Conservation (phyloP, 1,140 invertebrate genomes). For the Pseudachorutes palmiensis region DNA sequence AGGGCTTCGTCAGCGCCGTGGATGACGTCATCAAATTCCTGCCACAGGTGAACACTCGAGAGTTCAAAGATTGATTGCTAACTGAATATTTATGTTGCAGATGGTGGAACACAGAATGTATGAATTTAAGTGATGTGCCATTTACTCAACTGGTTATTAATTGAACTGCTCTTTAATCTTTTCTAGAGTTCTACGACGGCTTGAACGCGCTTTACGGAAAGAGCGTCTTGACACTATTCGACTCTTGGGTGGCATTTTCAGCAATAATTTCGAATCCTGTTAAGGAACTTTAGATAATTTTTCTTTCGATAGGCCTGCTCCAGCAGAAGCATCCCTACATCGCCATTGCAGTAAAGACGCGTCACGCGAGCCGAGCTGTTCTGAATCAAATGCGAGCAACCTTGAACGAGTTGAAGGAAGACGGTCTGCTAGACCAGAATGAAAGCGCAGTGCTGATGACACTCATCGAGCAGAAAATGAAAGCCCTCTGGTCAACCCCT, state of each 20-base stretch:
- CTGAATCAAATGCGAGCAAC: conserved; percentile 45
- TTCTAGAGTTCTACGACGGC: conserved; percentile 7
- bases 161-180: not conserved
- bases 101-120: not conserved
- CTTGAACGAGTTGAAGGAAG: conserved; percentile 29
- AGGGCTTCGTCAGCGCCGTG: conserved; percentile 50
- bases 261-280: not conserved
- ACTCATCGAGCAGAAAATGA: conserved; percentile 31
- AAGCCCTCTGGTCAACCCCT: conserved; percentile 26
- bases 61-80: conserved; percentile 42
- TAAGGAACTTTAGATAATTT: not conserved
- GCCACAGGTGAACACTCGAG: conserved; percentile 50
- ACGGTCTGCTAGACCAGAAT: conserved; percentile 17
- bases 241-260: conserved; percentile 11
- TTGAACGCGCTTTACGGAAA: conserved; percentile 9
- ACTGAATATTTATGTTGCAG: conserved; percentile 41
- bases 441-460: conserved; percentile 15
- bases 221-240: conserved; percentile 14
- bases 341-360: conserved; percentile 46
- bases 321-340: conserved; percentile 42
- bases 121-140: not conserved
- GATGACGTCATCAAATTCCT: conserved; percentile 50
- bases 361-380: conserved; percentile 45
- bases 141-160: not conserved
- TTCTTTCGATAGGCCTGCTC: not conserved